A percentile compares a stretch with the other conserved stretches of the same genome.
These are phyloP conservation scores for Micoletzkya japonica DNA, from an alignment of 2,888 invertebrate genomes.

Conservation along the genomic window DNA sequence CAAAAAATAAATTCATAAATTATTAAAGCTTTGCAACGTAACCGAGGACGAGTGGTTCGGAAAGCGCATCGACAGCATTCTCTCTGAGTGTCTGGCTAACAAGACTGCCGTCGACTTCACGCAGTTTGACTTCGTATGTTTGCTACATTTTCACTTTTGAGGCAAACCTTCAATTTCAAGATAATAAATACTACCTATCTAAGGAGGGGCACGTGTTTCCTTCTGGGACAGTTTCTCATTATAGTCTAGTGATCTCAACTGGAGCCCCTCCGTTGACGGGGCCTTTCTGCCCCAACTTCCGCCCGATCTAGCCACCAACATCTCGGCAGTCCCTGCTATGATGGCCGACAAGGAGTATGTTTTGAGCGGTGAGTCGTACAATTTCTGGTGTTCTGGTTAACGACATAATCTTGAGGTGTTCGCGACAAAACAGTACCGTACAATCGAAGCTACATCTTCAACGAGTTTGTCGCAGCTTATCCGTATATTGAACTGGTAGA, in stretches of 20 bases:
- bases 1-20: neutral
- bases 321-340: conserved; percentile 12
- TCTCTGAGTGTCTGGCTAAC: neutral
- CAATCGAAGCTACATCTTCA: too few relatives aligned
- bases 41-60: neutral
- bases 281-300: conserved; percentile 9
- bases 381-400: too few relatives aligned
- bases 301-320: neutral
- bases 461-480: too few relatives aligned
- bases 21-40: neutral
- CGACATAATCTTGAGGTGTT: too few relatives aligned
- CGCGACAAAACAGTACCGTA: too few relatives aligned
- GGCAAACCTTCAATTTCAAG: too few relatives aligned
- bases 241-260: neutral
- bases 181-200: too few relatives aligned
- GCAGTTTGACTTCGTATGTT: too few relatives aligned
- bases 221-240: too few relatives aligned
- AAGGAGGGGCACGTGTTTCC: too few relatives aligned
- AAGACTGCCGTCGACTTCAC: neutral
- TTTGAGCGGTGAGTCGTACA: neutral
- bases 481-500: too few relatives aligned
- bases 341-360: conserved; percentile 15
- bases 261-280: conserved; percentile 7
- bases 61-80: neutral
- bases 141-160: too few relatives aligned